phyloP scores from a whole-genome alignment of 2,113 vertebrate genomes.

The Rhizomys pruinosus region DNA sequence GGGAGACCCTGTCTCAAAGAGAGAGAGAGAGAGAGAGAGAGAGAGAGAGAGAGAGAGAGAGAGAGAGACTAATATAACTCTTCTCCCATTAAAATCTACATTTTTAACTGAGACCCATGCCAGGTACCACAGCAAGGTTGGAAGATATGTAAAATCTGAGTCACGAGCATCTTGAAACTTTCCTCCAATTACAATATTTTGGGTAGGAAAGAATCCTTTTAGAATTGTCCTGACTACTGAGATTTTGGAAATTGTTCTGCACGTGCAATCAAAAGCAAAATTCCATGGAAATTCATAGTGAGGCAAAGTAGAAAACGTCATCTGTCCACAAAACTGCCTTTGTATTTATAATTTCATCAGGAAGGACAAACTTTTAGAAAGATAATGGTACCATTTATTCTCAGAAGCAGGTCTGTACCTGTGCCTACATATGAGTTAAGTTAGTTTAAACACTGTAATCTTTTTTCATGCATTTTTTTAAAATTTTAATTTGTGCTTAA shows the following conservation, averaged over 20 bases:
- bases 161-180: not conserved
- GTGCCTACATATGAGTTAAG: conserved; percentile 72
- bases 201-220: not conserved
- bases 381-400: conserved; percentile 76
- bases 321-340: conserved; percentile 65
- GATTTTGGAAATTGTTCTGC: conserved; percentile 34
- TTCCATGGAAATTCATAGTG: conserved; percentile 59
- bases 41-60: no score
- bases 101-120: not conserved
- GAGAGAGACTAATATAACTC: not conserved
- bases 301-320: conserved; percentile 54
- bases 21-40: no score
- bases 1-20: no score
- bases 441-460: conserved; percentile 81
- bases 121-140: not conserved
- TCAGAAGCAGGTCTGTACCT: conserved; percentile 71
- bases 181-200: not conserved
- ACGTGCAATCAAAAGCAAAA: conserved; percentile 60
- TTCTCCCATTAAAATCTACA: not conserved
- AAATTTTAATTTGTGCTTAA: conserved; percentile 85
- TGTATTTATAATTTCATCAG: conserved; percentile 75
- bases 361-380: conserved; percentile 66
- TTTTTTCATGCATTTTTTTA: conserved; percentile 86
- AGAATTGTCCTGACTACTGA: conserved; percentile 8
- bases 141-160: not conserved